A percentile compares a stretch with the other conserved stretches of the same genome.
These are phyloP conservation scores for Strix occidentalis DNA, from an alignment of 2,797 vertebrate genomes.

Conservation along the genomic window DNA sequence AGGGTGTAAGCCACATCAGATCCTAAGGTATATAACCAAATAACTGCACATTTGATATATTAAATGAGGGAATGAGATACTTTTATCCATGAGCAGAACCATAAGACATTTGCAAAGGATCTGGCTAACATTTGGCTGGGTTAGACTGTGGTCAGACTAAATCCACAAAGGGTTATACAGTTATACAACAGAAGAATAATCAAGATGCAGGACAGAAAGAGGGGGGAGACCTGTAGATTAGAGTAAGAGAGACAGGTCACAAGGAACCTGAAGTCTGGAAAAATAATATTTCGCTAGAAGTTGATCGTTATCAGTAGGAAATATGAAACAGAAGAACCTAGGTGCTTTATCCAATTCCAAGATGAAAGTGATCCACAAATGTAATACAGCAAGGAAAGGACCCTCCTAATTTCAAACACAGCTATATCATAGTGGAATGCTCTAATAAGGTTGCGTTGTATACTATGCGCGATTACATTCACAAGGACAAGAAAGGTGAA, in stretches of 20 bases:
- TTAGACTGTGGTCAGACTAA: not conserved
- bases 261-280: not conserved
- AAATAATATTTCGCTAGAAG: not conserved
- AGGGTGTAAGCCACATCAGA: not conserved
- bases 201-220: not conserved
- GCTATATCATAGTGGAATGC: not conserved
- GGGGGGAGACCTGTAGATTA: not conserved
- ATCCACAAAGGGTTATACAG: not conserved
- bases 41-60: not conserved
- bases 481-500: not conserved
- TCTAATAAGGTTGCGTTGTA: not conserved
- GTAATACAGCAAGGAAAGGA: not conserved
- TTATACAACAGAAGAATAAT: not conserved
- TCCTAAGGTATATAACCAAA: not conserved
- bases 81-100: not conserved
- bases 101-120: not conserved
- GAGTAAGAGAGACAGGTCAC: not conserved
- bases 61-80: not conserved
- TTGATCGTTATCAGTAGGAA: not conserved
- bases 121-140: rapidly evolving
- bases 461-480: not conserved
- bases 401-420: not conserved
- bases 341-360: not conserved
- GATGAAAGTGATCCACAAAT: not conserved
- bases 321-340: not conserved